A percentile compares a stretch with the other conserved stretches of the same genome.
Conservation (phyloP, 2,113 vertebrate species). For the Meles meles region DNA sequence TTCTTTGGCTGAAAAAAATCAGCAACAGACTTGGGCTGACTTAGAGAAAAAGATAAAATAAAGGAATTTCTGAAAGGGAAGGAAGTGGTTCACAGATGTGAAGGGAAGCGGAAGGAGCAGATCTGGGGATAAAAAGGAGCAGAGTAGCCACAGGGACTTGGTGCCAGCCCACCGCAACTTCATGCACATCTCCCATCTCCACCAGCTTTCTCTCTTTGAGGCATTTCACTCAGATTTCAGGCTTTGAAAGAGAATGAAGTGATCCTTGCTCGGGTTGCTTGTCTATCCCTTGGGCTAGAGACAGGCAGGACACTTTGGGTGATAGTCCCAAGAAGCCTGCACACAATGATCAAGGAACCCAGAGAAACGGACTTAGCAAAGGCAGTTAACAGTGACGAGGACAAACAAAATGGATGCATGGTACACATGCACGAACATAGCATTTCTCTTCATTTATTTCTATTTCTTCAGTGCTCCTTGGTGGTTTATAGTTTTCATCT, state of each 20-base stretch:
- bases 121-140: background rate
- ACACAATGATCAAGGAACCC: background rate
- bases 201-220: background rate
- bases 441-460: background rate
- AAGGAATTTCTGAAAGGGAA: background rate
- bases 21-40: background rate
- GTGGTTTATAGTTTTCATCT: background rate
- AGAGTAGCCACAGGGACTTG: background rate
- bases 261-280: background rate
- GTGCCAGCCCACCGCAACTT: background rate
- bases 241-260: background rate
- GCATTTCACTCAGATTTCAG: background rate
- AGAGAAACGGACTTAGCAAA: background rate
- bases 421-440: background rate
- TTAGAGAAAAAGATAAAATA: background rate
- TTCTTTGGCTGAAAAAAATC: slow-evolving; percentile 18
- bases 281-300: background rate
- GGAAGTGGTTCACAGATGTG: background rate
- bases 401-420: background rate
- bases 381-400: background rate
- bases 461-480: background rate
- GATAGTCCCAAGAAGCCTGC: background rate
- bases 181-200: background rate
- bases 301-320: background rate
- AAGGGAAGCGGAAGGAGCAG: background rate